Percentiles rank a stretch among this genome's conserved stretches.
These are phyloP conservation scores for Pyrocephalus nanus DNA, from an alignment of 2,797 vertebrate genomes.

Conservation along the genomic window DNA sequence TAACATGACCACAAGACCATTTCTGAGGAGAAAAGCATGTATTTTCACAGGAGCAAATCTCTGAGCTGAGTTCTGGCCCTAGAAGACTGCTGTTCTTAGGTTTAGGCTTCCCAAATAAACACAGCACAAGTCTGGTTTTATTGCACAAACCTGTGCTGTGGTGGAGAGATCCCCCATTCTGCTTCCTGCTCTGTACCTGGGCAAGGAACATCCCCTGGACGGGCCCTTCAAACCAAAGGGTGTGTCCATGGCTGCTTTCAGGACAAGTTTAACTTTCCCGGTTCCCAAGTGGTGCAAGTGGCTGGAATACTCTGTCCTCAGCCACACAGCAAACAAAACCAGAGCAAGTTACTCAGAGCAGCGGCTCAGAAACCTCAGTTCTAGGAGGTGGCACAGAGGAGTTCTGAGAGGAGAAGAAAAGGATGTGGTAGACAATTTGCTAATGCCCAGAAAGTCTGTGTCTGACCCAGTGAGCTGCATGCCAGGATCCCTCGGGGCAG, in stretches of 20 bases:
- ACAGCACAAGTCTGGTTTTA: background rate
- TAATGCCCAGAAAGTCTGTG: conserved; percentile 49
- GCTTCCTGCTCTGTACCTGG: background rate
- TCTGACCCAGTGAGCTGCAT: background rate
- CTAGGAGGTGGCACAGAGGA: conserved; percentile 9
- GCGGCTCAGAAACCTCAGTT: conserved; percentile 36
- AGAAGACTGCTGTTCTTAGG: background rate
- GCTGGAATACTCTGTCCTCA: conserved; percentile 18
- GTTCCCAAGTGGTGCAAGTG: background rate
- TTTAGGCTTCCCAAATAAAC: background rate
- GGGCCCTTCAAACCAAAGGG: background rate
- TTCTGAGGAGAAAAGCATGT: background rate
- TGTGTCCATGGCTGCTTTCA: background rate
- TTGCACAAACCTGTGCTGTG: background rate
- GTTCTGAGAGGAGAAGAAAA: conserved; percentile 26
- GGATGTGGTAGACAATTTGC: conserved; percentile 54
- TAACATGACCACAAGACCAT: background rate
- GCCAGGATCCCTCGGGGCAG: conserved; percentile 29
- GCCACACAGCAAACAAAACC: background rate
- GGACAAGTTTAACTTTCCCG: background rate
- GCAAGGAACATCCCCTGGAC: background rate
- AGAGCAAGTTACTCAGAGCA: background rate
- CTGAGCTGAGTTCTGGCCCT: background rate
- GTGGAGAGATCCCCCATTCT: background rate
- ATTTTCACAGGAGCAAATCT: background rate